These are phyloP conservation scores for Siderastrea siderea DNA, from an alignment of 92 coral and sea anemone species.

Conservation along the genomic window DNA sequence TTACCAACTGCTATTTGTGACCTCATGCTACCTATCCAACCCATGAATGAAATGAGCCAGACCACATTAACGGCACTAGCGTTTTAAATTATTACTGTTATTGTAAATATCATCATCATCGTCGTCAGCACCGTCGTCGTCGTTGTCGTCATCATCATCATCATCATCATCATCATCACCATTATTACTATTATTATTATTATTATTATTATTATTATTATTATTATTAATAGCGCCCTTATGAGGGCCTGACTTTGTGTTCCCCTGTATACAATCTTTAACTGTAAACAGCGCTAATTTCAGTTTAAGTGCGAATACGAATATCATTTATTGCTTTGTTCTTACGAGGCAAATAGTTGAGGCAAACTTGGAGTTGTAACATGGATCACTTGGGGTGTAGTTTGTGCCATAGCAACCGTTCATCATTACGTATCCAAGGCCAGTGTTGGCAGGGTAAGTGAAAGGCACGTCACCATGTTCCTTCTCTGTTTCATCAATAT, in stretches of 20 bases:
- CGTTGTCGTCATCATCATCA: too few species aligned
- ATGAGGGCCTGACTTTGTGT: too few species aligned
- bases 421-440: slow-evolving; percentile 32
- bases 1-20: too few species aligned
- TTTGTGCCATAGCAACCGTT: slow-evolving; percentile 55
- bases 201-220: background rate
- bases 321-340: background rate
- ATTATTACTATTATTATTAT: background rate
- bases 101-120: too few species aligned
- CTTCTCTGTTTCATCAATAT: background rate
- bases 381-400: slow-evolving; percentile 29
- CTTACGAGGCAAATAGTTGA: slow-evolving; percentile 21
- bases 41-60: too few species aligned
- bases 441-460: slow-evolving; percentile 12
- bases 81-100: too few species aligned
- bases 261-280: too few species aligned
- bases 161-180: background rate
- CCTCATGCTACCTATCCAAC: too few species aligned
- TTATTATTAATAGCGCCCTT: too few species aligned
- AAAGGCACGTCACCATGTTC: background rate
- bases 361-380: background rate
- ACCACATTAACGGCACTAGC: too few species aligned
- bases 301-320: background rate
- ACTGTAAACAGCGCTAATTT: too few species aligned
- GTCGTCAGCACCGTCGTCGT: too few species aligned